phyloP scores from a whole-genome alignment of 2,888 invertebrate genomes.

The Ochropacha duplaris region DNA sequence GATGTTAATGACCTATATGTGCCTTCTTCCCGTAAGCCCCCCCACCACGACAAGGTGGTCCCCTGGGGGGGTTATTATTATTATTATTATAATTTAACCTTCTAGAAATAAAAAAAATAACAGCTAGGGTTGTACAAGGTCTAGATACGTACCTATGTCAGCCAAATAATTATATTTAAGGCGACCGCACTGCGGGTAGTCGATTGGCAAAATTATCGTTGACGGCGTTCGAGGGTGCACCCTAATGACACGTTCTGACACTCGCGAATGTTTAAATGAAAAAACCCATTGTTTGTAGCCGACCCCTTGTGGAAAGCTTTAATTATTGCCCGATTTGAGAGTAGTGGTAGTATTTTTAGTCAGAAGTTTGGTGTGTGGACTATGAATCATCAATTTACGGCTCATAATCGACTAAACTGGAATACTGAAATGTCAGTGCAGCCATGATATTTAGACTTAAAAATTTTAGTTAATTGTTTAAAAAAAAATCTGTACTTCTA shows the following conservation, averaged over 20 bases:
- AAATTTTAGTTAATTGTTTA: too few species aligned
- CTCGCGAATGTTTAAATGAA: slow-evolving; percentile 16
- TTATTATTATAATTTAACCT: neutral
- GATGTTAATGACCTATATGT: too few species aligned
- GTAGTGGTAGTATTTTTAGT: neutral
- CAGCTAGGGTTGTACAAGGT: slow-evolving; percentile 1
- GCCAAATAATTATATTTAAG: slow-evolving; percentile 24
- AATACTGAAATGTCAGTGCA: too few species aligned
- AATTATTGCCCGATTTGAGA: neutral
- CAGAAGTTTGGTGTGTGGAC: neutral
- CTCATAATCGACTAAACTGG: too few species aligned
- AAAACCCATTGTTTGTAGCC: slow-evolving; percentile 3
- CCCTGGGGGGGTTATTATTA: too few species aligned
- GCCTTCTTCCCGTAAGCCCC: too few species aligned
- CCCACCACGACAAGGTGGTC: too few species aligned
- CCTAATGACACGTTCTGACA: slow-evolving; percentile 13
- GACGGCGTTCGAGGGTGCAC: slow-evolving; percentile 29
- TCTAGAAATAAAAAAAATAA: neutral
- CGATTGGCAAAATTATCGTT: slow-evolving; percentile 65
- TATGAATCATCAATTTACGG: too few species aligned
- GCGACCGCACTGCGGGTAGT: slow-evolving; percentile 51
- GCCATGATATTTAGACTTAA: too few species aligned
- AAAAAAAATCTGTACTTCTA: too few species aligned
- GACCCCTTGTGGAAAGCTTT: slow-evolving; percentile 1
- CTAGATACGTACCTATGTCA: neutral